Evolutionary conservation across 2,888 invertebrate species (phyloP).

Genomic region (Ormyrus rosae): DNA sequence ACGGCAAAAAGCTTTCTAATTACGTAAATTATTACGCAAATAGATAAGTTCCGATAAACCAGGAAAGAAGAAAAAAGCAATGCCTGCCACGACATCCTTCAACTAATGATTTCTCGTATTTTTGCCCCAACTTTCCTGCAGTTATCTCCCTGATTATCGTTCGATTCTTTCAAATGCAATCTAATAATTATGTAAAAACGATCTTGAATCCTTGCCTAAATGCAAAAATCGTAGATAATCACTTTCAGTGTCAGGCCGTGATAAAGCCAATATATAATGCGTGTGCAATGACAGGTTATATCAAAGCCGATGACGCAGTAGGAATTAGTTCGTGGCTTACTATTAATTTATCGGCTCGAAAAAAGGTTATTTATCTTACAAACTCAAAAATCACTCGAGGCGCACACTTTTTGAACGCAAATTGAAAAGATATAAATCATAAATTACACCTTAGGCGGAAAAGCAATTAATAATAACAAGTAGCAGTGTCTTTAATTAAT

Average conservation of each 20-base stretch:
- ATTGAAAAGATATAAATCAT: too few relatives aligned
- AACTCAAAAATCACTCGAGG: not conserved
- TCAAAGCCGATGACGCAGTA: conserved; percentile 23
- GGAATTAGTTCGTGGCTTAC: conserved; percentile 15
- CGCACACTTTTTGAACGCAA: too few relatives aligned
- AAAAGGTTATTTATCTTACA: not conserved
- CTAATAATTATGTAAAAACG: conserved; percentile 53
- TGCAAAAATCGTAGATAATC: conserved; percentile 47
- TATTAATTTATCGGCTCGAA: conserved; percentile 28
- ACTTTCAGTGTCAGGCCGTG: conserved; percentile 33
- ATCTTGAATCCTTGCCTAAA: conserved; percentile 24
- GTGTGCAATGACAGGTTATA: conserved; percentile 30
- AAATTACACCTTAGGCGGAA: conserved; percentile 34
- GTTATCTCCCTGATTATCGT: conserved; percentile 35
- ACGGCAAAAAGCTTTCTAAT: conserved; percentile 46
- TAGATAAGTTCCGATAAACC: conserved; percentile 22
- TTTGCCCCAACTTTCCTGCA: conserved; percentile 22
- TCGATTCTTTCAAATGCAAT: conserved; percentile 10
- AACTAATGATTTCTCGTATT: conserved; percentile 18
- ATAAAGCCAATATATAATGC: conserved; percentile 49
- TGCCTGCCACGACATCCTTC: conserved; percentile 24
- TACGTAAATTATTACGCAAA: conserved; percentile 39
- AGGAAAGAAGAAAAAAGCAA: conserved; percentile 8
- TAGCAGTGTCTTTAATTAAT: conserved; percentile 62
- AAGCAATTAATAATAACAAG: conserved; percentile 61